Conservation (phyloP, 1,140 invertebrate species). For the Zaprionus camerounensis region DNA sequence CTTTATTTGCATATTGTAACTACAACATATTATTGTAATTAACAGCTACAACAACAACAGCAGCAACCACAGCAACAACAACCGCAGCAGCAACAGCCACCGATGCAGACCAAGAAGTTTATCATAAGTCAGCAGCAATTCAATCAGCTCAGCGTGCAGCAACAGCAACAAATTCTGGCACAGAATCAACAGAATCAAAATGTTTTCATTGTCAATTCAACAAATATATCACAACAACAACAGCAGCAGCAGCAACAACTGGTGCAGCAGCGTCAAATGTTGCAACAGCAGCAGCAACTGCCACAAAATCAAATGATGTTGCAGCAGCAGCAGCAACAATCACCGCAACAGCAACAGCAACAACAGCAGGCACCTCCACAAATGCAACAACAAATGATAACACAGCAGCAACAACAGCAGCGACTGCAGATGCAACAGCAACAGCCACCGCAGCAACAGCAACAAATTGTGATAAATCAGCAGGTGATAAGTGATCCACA, state of each 20-base stretch:
- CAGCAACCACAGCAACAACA: constrained; percentile 47
- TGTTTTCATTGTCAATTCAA: constrained; percentile 80
- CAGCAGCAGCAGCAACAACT: constrained; percentile 85
- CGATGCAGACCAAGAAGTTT: constrained; percentile 72
- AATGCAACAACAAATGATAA: constrained; percentile 65
- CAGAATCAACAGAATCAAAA: constrained; percentile 83
- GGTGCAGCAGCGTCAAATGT: constrained; percentile 85
- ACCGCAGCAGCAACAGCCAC: constrained; percentile 46
- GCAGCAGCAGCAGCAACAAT: constrained; percentile 52
- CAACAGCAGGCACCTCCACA: constrained; percentile 49
- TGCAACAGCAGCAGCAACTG: constrained; percentile 75
- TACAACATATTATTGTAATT: neutral
- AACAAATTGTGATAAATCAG: constrained; percentile 82
- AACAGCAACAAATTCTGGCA: constrained; percentile 85
- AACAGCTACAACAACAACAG: constrained; percentile 37
- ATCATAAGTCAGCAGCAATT: constrained; percentile 86
- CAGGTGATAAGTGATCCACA: constrained; percentile 76
- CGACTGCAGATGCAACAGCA: constrained; percentile 69
- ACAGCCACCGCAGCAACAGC: constrained; percentile 58
- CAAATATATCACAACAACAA: constrained; percentile 82
- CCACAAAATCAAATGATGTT: constrained; percentile 51
- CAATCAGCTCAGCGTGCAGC: constrained; percentile 85
- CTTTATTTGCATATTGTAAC: neutral
- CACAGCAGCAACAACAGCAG: constrained; percentile 58
- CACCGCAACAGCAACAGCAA: constrained; percentile 41